Percentiles rank a stretch among this genome's conserved stretches.
Conservation (phyloP, 2,113 vertebrate genomes). For the Clarias gariepinus region DNA sequence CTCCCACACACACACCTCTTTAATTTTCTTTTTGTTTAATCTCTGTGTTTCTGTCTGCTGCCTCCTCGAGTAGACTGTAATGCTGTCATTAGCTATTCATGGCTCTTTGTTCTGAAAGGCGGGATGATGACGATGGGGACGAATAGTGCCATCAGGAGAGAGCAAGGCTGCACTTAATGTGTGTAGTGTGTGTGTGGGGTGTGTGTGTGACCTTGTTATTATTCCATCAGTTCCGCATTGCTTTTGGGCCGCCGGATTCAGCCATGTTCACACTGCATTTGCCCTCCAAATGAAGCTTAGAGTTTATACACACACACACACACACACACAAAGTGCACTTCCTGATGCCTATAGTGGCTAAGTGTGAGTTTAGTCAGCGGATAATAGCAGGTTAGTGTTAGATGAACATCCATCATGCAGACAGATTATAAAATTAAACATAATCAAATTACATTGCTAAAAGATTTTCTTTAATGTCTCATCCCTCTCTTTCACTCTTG, state of each 20-base stretch:
- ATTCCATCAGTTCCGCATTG: slow-evolving; percentile 29
- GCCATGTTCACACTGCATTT: neutral
- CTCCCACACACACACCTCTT: neutral
- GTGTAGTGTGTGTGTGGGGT: slow-evolving; percentile 10
- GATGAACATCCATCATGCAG: neutral
- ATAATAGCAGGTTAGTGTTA: neutral
- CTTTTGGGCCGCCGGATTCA: neutral
- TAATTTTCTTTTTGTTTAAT: neutral
- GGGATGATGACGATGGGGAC: slow-evolving; percentile 27
- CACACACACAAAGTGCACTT: neutral
- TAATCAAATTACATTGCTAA: neutral
- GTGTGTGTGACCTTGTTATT: slow-evolving; percentile 20
- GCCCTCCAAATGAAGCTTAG: slow-evolving; percentile 1
- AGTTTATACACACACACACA: slow-evolving; percentile 10
- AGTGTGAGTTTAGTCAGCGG: slow-evolving; percentile 13
- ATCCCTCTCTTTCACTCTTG: neutral
- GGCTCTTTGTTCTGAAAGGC: slow-evolving; percentile 42
- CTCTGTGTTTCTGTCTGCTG: neutral
- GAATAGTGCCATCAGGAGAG: slow-evolving; percentile 27
- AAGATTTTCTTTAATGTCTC: neutral
- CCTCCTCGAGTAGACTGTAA: slow-evolving; percentile 18
- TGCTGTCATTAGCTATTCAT: slow-evolving; percentile 36
- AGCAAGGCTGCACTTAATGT: neutral
- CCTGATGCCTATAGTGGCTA: neutral
- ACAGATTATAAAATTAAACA: neutral